Evolutionary conservation across 2,113 vertebrate species (phyloP).

Genomic region (Python bivittatus): DNA sequence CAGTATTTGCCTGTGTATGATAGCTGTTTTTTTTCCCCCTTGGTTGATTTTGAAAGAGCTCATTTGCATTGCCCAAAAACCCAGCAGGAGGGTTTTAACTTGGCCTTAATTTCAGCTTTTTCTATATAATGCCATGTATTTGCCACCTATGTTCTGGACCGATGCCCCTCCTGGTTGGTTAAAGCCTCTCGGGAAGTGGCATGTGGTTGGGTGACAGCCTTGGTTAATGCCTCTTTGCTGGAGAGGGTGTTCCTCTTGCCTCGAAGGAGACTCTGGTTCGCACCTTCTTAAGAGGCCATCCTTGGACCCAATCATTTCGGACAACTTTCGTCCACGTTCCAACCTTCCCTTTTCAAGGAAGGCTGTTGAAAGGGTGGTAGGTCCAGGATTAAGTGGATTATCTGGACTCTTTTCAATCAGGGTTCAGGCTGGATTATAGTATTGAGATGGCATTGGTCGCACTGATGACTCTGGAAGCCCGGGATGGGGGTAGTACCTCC

Average conservation of each 20-base stretch:
- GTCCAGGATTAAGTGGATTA: background rate
- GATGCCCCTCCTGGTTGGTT: too few species aligned
- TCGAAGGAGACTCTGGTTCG: background rate
- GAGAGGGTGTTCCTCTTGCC: background rate
- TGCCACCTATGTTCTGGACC: background rate
- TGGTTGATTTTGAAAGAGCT: background rate
- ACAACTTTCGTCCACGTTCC: background rate
- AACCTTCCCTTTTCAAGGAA: background rate
- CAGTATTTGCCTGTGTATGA: background rate
- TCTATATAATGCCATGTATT: background rate
- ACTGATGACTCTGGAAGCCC: background rate
- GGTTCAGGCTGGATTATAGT: background rate
- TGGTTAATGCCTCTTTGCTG: background rate
- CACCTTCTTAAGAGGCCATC: background rate
- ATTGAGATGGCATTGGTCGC: background rate
- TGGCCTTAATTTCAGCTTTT: background rate
- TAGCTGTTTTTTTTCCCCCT: background rate
- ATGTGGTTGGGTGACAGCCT: background rate
- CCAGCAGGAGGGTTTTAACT: background rate
- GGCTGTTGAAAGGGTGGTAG: background rate
- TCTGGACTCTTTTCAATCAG: background rate
- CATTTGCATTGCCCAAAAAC: background rate
- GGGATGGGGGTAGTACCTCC: background rate
- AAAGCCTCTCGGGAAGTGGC: too few species aligned
- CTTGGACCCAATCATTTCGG: background rate